A percentile compares a stretch with the other conserved stretches of the same genome.
Evolutionary conservation across 2,888 invertebrate genomes (phyloP).

Genomic region (Polyommatus iphigenia): DNA sequence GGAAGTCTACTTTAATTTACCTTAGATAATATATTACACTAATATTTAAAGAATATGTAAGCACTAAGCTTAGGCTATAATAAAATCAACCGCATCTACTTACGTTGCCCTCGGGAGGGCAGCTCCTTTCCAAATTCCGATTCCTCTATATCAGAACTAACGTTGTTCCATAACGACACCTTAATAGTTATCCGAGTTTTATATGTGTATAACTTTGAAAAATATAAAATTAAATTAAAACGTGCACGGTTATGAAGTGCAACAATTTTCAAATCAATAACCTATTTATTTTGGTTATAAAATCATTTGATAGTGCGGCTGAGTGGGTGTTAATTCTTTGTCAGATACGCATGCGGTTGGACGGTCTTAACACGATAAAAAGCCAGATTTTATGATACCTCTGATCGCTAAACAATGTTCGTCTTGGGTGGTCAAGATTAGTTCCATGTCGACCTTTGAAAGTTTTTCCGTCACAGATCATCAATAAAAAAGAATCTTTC

Average conservation of each 20-base stretch:
- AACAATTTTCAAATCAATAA: constrained; percentile 54
- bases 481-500: constrained; percentile 14
- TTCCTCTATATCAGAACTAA: background rate
- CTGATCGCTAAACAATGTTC: constrained; percentile 70
- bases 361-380: constrained; percentile 67
- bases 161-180: background rate
- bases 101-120: background rate
- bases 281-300: constrained; percentile 56
- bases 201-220: background rate
- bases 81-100: background rate
- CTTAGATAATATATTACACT: too few species aligned
- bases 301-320: constrained; percentile 52
- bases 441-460: constrained; percentile 36
- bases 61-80: background rate
- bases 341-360: constrained; percentile 59
- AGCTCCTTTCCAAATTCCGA: background rate
- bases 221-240: background rate
- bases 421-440: constrained; percentile 71
- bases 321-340: constrained; percentile 72
- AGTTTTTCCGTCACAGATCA: constrained; percentile 28
- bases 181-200: background rate
- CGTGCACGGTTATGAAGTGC: constrained; percentile 40
- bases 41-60: too few species aligned
- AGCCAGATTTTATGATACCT: constrained; percentile 75
- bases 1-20: too few species aligned